These are phyloP conservation scores for Antheraea assamensis DNA, from an alignment of 2,888 invertebrate genomes.

Conservation along the genomic window DNA sequence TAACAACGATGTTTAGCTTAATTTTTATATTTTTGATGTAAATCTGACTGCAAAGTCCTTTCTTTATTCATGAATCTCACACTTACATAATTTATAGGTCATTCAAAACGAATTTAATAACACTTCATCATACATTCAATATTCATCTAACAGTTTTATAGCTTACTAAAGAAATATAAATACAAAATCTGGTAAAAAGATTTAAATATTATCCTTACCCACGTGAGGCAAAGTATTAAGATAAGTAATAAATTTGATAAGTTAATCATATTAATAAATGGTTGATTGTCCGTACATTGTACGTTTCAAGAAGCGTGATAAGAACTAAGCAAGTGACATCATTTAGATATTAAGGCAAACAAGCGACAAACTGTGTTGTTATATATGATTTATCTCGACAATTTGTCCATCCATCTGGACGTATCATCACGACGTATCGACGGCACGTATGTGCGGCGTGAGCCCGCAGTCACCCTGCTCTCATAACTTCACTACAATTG, in stretches of 20 bases:
- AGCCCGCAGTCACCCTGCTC: slow-evolving; percentile 41
- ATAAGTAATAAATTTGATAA: neutral
- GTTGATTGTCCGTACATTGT: neutral
- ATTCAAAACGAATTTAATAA: too few relatives aligned
- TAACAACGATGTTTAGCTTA: too few relatives aligned
- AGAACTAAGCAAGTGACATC: neutral
- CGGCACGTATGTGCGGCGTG: slow-evolving; percentile 53
- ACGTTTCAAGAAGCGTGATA: neutral
- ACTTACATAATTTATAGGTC: too few relatives aligned
- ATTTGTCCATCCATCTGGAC: slow-evolving; percentile 19
- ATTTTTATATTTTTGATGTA: too few relatives aligned
- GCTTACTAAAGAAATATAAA: too few relatives aligned
- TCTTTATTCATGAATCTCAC: too few relatives aligned
- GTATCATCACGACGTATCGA: slow-evolving; percentile 61
- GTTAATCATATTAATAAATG: neutral
- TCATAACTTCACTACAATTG: slow-evolving; percentile 16
- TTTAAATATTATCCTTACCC: too few relatives aligned
- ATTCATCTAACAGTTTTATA: too few relatives aligned
- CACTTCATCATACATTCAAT: too few relatives aligned
- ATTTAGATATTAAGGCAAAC: neutral
- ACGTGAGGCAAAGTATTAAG: too few relatives aligned
- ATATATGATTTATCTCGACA: slow-evolving; percentile 18
- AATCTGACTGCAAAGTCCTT: too few relatives aligned
- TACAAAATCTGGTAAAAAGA: too few relatives aligned
- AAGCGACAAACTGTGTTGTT: slow-evolving; percentile 6